These are phyloP conservation scores for Pelobates fuscus DNA, from an alignment of 2,113 vertebrate genomes.

Conservation along the genomic window DNA sequence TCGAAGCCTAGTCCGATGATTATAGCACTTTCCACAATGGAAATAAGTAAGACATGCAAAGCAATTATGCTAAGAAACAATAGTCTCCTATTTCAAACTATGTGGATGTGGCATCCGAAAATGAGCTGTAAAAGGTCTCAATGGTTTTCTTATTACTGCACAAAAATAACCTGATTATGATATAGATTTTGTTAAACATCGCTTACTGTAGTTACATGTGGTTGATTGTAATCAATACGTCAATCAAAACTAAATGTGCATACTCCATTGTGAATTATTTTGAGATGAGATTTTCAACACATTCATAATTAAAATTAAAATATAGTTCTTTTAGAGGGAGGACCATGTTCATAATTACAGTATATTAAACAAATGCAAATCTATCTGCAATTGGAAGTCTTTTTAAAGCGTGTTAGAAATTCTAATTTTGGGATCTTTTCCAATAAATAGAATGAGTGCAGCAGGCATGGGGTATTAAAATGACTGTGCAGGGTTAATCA, in stretches of 20 bases:
- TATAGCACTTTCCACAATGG: slow-evolving; percentile 17
- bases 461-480: too few species aligned
- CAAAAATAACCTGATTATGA: slow-evolving; percentile 22
- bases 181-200: slow-evolving; percentile 24
- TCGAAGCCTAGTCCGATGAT: slow-evolving; percentile 33
- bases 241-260: not conserved
- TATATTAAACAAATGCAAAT: too few species aligned
- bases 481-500: too few species aligned
- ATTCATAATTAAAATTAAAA: too few species aligned
- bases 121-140: slow-evolving; percentile 39
- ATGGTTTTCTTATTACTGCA: slow-evolving; percentile 33
- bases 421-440: too few species aligned
- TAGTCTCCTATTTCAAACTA: slow-evolving; percentile 41
- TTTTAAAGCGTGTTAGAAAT: too few species aligned
- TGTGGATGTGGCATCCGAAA: slow-evolving; percentile 32
- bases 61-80: slow-evolving; percentile 42
- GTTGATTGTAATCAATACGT: not conserved
- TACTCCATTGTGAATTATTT: too few species aligned
- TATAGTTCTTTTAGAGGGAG: too few species aligned
- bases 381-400: too few species aligned
- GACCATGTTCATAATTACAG: too few species aligned
- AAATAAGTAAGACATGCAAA: not conserved
- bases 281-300: too few species aligned
- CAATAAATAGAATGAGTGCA: too few species aligned
- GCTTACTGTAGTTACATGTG: not conserved